Base-by-base conservation (phyloP, 2,888 invertebrate genomes). In the Chymomyza procnemis region DNA sequence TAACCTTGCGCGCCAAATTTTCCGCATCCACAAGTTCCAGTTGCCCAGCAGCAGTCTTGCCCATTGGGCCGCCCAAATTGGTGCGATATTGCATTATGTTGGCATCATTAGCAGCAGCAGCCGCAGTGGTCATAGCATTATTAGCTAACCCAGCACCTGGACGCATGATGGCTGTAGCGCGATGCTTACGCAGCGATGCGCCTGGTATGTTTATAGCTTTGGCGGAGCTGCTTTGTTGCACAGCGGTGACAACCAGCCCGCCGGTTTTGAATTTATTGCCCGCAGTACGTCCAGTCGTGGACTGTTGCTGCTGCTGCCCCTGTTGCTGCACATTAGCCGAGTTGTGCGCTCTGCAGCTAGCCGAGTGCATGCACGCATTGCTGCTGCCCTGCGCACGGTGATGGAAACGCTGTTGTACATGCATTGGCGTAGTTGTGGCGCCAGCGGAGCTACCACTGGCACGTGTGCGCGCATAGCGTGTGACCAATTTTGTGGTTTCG, bases 211-310 rank as follows among this genome's bases (percentile, higher is more conserved):
- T 69, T 48, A 50, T 48, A 61, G 55, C 55, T 4, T 2, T 55
- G 3, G 41, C 18, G 41, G 57, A 71, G 14, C 52, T 6, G 0
- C 77, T 76, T 21, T 80, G 76, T 22, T 89, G 89, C 5, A 87
- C 85, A 2, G 93, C 93, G 12, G 93, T 93, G 30, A 93, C 93
- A 0, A 94, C 93, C 71, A 93, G 91, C 19, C 93, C 93, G 67
- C 93, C 91, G 76, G 93, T 93, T 80, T 93, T 93, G 79, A 94
- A 94, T 71, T 92, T 92, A 66, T 70, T 74, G 3, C 80, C 30
- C 19, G 64, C 21, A 12, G 19, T 19, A 2, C 64, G 67, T 19
- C 63, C 63, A 34, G 26, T 12, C 8, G 22, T 21, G 6, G 46
- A 4, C 30, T 30, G 34, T 52, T 60, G 18, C 64, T 34, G 55